Percentiles rank a stretch among this genome's conserved stretches.
Conservation (phyloP, 2,888 invertebrate species). For the Nematopogon swammerdamellus region DNA sequence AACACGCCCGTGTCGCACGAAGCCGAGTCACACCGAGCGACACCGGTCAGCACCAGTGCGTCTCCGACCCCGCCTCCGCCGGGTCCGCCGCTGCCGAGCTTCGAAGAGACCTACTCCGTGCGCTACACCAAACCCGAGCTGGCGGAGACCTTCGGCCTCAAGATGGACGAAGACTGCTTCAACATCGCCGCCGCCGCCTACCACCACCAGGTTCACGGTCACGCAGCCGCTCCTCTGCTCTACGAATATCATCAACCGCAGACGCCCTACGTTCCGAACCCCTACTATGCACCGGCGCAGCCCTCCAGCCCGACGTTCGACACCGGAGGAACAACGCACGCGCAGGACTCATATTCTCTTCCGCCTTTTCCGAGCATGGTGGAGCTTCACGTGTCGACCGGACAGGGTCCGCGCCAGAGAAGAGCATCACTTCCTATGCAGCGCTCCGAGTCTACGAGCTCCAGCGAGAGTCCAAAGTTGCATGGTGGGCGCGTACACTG, state of each 20-base stretch:
- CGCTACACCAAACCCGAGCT: constrained; percentile 66
- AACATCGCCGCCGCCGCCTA: constrained; percentile 59
- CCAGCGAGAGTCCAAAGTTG: constrained; percentile 72
- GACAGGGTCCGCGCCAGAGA: constrained; percentile 62
- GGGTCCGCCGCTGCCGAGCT: constrained; percentile 73
- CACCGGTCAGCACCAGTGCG: constrained; percentile 41
- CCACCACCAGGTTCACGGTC: constrained; percentile 52
- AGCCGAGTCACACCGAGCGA: constrained; percentile 38
- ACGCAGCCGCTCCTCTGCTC: constrained; percentile 51
- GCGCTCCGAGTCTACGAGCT: constrained; percentile 76
- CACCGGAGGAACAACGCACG: constrained; percentile 43
- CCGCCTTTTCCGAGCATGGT: constrained; percentile 68
- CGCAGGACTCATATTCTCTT: constrained; percentile 66
- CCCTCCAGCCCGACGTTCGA: constrained; percentile 54
- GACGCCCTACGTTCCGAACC: constrained; percentile 51
- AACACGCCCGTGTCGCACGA: constrained; percentile 44
- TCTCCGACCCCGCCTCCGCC: constrained; percentile 28
- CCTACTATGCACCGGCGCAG: constrained; percentile 59
- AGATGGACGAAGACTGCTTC: constrained; percentile 86
- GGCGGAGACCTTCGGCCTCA: constrained; percentile 62
- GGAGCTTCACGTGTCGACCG: constrained; percentile 65
- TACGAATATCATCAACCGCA: constrained; percentile 60
- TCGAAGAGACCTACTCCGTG: constrained; percentile 84
- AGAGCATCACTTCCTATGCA: constrained; percentile 76
- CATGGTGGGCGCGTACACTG: constrained; percentile 39